Base-by-base conservation (phyloP, 2,888 invertebrate genomes). In the Netelia melanura region DNA sequence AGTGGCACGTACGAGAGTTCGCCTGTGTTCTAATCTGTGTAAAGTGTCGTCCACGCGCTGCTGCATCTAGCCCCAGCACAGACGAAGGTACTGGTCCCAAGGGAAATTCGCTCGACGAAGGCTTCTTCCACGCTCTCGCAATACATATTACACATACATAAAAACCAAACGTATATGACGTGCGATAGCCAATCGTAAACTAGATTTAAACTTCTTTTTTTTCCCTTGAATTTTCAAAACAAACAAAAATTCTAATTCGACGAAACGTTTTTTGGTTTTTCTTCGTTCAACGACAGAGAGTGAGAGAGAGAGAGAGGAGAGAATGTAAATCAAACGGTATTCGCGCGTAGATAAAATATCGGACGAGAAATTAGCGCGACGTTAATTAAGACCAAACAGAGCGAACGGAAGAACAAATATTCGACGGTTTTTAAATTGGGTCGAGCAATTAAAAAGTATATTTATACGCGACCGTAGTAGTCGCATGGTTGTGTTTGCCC, bases 41-140 rank as follows among this genome's bases (percentile, higher is more conserved):
- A 86, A 88, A 88, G 87, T 87, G 86, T 87, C 87, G 21, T 9
- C 21, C 58, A 21, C 58, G 21, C 83, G 86, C 85, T 88, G 86
- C 87, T 88, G 86, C 87, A 88, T 87, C 86, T 87, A 85, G 38
- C 38, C 85, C 86, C 70, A 23, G 48, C 68, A 38, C 38, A 70
- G 81, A 85, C 85, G 85, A 89, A 88, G 88, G 87, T 88, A 86
- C 86, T 86, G 83, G 84, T 87, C 88, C 86, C 86, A 82, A 71
- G 88, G 88, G 87, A 89, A 89, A 89, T 89, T 88, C 87, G 10
- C 81, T 86, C 87, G 85, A 87, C 85, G 87, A 87, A 87, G 87
- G 86, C 85, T 87, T 88, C 72, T 74, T 68, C 72, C 82, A 81
- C 74, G 81, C 79, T 85, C 81, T 80, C 83, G 81, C 87, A 68